Percentiles rank a stretch among this genome's conserved stretches.
phyloP scores from a whole-genome alignment of 2,113 vertebrate species.

The Ammodytes marinus region DNA sequence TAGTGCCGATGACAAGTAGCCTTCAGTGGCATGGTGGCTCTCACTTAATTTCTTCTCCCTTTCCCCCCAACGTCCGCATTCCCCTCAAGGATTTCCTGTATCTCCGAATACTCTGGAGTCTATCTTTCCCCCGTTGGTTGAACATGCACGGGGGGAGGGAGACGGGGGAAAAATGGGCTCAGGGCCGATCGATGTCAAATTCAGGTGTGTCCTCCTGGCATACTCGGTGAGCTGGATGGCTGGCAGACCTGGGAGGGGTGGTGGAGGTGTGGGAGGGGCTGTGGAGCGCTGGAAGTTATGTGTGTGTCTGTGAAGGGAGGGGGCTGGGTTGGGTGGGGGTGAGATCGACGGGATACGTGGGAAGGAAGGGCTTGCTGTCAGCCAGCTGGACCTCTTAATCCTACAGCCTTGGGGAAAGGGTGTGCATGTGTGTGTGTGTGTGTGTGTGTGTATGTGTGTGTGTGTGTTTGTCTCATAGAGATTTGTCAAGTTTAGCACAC shows the following conservation, averaged over 20 bases:
- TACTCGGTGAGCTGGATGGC: constrained; percentile 64
- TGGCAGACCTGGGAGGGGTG: constrained; percentile 54
- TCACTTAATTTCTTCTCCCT: background rate
- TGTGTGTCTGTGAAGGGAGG: constrained; percentile 19
- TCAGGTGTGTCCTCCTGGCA: constrained; percentile 80
- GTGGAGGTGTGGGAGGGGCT: constrained; percentile 68
- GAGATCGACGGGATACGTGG: constrained; percentile 83
- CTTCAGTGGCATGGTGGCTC: background rate
- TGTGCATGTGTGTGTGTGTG: constrained; percentile 69
- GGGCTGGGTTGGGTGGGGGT: constrained; percentile 4
- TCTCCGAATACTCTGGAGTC: background rate
- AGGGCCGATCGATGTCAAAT: constrained; percentile 69
- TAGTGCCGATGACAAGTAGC: background rate
- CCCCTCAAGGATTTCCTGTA: constrained; percentile 15
- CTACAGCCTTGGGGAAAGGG: constrained; percentile 85
- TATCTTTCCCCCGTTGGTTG: background rate
- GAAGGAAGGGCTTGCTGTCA: constrained; percentile 87
- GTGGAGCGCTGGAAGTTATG: constrained; percentile 8
- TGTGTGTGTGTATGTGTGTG: constrained; percentile 55
- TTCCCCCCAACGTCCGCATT: background rate
- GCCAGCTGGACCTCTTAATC: constrained; percentile 89
- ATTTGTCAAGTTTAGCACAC: constrained; percentile 84
- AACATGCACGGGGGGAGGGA: constrained; percentile 25
- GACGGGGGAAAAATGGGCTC: constrained; percentile 38
- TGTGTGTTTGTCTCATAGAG: constrained; percentile 74